phyloP scores from a whole-genome alignment of 2,113 vertebrate species.

The Platysteira castanea region DNA sequence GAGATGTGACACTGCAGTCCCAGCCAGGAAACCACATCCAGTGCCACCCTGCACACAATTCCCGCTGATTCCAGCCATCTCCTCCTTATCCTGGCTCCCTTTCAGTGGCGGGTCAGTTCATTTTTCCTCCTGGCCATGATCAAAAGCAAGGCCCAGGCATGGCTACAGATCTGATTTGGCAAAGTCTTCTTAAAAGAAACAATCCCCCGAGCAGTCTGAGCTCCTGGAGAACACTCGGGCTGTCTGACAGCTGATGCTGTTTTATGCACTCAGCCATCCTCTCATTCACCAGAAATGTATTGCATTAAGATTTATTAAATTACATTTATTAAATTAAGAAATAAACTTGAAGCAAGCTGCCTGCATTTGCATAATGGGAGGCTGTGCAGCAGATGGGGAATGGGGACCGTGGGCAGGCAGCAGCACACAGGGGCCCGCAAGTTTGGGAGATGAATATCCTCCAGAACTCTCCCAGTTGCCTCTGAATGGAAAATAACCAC shows the following conservation, averaged over 20 bases:
- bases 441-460: conserved; percentile 25
- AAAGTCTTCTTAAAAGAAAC: background rate
- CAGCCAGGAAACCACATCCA: background rate
- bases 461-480: background rate
- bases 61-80: background rate
- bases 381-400: conserved; percentile 53
- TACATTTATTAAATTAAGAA: conserved; percentile 63
- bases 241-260: conserved; percentile 57
- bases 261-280: conserved; percentile 15
- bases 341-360: conserved; percentile 42
- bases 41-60: background rate
- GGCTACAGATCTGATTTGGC: background rate
- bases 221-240: background rate
- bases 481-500: background rate
- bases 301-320: conserved; percentile 61
- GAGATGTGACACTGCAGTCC: background rate
- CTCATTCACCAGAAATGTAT: conserved; percentile 43
- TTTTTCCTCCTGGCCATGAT: background rate
- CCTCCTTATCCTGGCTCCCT: background rate
- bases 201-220: background rate
- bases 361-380: conserved; percentile 56
- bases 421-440: background rate
- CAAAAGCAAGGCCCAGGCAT: background rate
- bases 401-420: conserved; percentile 25
- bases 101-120: background rate